Evolutionary conservation across 2,888 invertebrate species (phyloP).

Genomic region (Molorchus minor): DNA sequence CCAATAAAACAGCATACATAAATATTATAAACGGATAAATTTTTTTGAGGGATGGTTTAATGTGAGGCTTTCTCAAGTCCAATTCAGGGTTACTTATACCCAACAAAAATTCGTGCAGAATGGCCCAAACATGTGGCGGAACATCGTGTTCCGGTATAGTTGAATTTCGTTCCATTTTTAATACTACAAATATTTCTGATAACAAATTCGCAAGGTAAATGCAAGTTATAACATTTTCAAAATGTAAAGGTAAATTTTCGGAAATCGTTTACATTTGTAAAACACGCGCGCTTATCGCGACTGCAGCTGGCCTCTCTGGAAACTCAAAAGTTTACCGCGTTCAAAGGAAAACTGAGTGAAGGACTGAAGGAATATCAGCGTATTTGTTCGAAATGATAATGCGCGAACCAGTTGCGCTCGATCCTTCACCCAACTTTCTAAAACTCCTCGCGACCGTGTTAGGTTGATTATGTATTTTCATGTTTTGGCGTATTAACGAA

Average conservation of each 20-base stretch:
- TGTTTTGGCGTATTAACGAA: background rate
- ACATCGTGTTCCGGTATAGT: conserved; percentile 43
- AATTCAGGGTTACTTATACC: conserved; percentile 51
- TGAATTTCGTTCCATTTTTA: conserved; percentile 13
- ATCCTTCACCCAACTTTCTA: conserved; percentile 4
- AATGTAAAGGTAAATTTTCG: background rate
- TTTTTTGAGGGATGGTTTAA: conserved; percentile 67
- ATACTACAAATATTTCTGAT: background rate
- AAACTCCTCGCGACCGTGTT: conserved; percentile 8
- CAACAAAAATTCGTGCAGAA: conserved; percentile 53
- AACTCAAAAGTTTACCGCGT: conserved; percentile 11
- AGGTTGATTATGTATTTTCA: background rate
- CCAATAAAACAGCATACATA: conserved; percentile 69
- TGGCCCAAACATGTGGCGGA: conserved; percentile 52
- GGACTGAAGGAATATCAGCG: conserved; percentile 17
- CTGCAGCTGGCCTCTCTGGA: background rate
- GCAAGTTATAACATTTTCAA: background rate
- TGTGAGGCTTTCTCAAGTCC: conserved; percentile 69
- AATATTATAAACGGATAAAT: conserved; percentile 72
- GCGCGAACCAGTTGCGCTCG: conserved; percentile 21
- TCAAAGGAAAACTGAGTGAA: conserved; percentile 19
- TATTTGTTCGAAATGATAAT: conserved; percentile 21
- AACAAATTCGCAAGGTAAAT: too few relatives aligned
- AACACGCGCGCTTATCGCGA: conserved; percentile 4
- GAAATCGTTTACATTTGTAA: background rate